phyloP scores from a whole-genome alignment of 2,888 invertebrate genomes.

The Synanthedon vespiformis region DNA sequence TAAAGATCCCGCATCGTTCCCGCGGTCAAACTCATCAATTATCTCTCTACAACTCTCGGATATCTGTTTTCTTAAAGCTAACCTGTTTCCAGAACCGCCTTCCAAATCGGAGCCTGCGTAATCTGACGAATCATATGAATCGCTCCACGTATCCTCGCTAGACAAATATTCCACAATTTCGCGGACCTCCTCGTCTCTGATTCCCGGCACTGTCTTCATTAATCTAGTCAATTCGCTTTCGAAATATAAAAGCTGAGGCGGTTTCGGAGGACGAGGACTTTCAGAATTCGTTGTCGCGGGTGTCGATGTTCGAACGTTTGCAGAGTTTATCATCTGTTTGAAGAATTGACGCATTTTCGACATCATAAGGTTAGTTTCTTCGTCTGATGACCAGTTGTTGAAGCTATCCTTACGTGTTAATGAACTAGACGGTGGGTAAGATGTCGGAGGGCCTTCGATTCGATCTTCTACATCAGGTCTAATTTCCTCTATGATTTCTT shows the following conservation, averaged over 20 bases:
- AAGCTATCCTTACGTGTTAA: slow-evolving; percentile 89
- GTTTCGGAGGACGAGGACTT: slow-evolving; percentile 76
- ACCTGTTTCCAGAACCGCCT: slow-evolving; percentile 73
- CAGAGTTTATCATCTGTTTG: slow-evolving; percentile 86
- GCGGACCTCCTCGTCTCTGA: slow-evolving; percentile 89
- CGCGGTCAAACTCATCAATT: slow-evolving; percentile 87
- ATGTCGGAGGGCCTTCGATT: slow-evolving; percentile 61
- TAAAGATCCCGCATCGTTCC: slow-evolving; percentile 71
- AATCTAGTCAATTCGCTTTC: slow-evolving; percentile 89
- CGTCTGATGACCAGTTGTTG: slow-evolving; percentile 94
- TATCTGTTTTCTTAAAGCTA: slow-evolving; percentile 84
- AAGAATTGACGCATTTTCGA: slow-evolving; percentile 93
- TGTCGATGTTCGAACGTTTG: slow-evolving; percentile 66
- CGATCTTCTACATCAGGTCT: slow-evolving; percentile 66
- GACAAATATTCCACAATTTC: slow-evolving; percentile 94
- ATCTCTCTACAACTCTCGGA: slow-evolving; percentile 90
- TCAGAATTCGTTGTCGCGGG: slow-evolving; percentile 71
- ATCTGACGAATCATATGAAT: slow-evolving; percentile 92
- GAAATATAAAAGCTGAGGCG: slow-evolving; percentile 88
- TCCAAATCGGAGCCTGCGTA: slow-evolving; percentile 91
- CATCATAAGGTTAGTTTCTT: slow-evolving; percentile 96
- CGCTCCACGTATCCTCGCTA: slow-evolving; percentile 94
- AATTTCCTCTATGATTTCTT: slow-evolving; percentile 72
- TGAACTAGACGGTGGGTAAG: slow-evolving; percentile 65
- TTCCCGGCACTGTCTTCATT: slow-evolving; percentile 94